Base-by-base conservation (phyloP, 1,140 invertebrate genomes). In the Drosophila littoralis region DNA sequence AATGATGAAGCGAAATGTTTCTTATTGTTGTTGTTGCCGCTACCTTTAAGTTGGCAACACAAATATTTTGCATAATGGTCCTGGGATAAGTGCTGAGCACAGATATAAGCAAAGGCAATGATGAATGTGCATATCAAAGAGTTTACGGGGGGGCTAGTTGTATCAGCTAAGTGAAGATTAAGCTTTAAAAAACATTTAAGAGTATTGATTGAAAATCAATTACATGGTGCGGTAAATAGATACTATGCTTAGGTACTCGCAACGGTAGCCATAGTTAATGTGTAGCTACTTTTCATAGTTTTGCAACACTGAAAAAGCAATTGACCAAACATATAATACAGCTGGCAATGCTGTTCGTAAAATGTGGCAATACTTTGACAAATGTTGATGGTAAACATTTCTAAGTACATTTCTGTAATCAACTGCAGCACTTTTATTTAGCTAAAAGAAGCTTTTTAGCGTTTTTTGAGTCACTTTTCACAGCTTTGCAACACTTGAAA, bases 1-100 rank as follows among this genome's bases (percentile, higher is more conserved):
- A 83, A 83, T 84, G 77, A 83, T 83, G 67, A 83, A 84, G 81
- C 46, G 73, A 63, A 54, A 54, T 15, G 9, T 68, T 54, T 33
- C 6, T 69, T 52, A 13, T 60, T 51, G 28, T n/a, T 52, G 38
- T 22, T 33, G 28, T n/a, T 10, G 46, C 36, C 57, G 52, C 40
- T 55, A 48, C 73, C 66, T 80, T 84, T 84, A 83, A 83, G 81
- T 80, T 83, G 73, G 59, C 67, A 83, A 83, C 79, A 66, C 71
- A 75, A 75, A 84, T 59, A 83, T 80, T 80, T 70, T 70, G 50
- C 67, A 70, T 63, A 70, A 70, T 70, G 48, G 48, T 52, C 15
- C 10, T 36, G 48, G 38, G 38, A 54, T 63, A 70, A 63, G 57
- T 70, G 59, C 32, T 46, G 38, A 52, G 33, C 38, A 46, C 10